These are phyloP conservation scores for Belgica antarctica DNA, from an alignment of 2,888 invertebrate species.

Conservation along the genomic window DNA sequence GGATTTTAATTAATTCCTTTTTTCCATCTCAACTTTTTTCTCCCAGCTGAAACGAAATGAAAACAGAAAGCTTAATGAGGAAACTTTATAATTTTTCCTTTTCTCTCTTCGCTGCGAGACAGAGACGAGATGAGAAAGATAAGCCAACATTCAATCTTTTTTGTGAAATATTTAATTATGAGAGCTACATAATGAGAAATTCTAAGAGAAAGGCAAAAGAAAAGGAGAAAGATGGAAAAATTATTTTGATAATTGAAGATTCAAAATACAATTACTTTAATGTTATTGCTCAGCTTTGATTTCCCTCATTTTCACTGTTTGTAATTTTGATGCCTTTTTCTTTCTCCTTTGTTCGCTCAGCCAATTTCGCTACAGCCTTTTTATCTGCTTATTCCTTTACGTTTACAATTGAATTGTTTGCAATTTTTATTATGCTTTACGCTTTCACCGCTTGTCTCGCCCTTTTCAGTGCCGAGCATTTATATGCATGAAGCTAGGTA, in stretches of 20 bases:
- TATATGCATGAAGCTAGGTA: conserved; percentile 41
- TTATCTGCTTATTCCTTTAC: too few species aligned
- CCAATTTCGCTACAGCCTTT: too few species aligned
- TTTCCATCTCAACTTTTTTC: conserved; percentile 2
- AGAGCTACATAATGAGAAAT: background rate
- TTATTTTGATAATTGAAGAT: conserved; percentile 2
- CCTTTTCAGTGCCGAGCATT: conserved; percentile 17
- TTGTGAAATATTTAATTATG: conserved; percentile 25
- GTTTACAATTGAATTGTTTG: conserved; percentile 41
- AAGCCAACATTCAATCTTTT: background rate
- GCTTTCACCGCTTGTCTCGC: background rate
- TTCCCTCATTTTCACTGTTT: too few species aligned
- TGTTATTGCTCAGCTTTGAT: background rate
- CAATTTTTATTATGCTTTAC: conserved; percentile 33
- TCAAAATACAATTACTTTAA: conserved; percentile 5
- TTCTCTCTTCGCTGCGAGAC: background rate
- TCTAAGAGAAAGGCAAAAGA: background rate
- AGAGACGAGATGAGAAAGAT: background rate
- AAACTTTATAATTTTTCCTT: conserved; percentile 34
- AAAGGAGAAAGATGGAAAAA: too few species aligned
- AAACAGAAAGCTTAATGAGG: conserved; percentile 32
- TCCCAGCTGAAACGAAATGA: background rate
- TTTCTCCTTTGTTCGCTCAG: too few species aligned
- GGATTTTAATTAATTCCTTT: conserved; percentile 20
- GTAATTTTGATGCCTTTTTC: too few species aligned